Base-by-base conservation (phyloP, 2,888 invertebrate species). In the Drosophila meridiana region DNA sequence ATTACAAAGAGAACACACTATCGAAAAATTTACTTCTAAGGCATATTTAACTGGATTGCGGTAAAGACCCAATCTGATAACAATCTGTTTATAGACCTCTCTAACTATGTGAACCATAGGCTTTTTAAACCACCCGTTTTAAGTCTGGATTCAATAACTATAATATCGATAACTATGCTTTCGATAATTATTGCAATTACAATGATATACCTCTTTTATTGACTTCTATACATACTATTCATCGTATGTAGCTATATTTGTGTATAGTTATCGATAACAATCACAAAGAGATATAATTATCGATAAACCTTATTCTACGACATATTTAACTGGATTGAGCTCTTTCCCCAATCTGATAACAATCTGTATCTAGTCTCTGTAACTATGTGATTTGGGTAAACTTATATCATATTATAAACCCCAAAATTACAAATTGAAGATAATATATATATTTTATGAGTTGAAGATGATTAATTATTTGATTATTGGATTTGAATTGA, bases 401-500 rank as follows among this genome's bases (percentile, higher is more conserved):
- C 2, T 3, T 2, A 26, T 30, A 4, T 30, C 3, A 0, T 28
- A 6, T 5, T 3, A 7, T 30, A 14, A 7, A 2, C 30, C 3
- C 47, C 47, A 28, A 28, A 28, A 14, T 6, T 3, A 9, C 8
- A 43, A 9, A 43, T 20, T 8, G 2, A 4, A 2, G 3, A 28
- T 28, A 13, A 30, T 7, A 30, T 30, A 6, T 13, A 26, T 7
- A 7, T 4, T 30, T 48, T n/a, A 48, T 30, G 48, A 8, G 1
- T 48, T 48, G n/a, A 20, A 9, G 1, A 20, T 34, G 50, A 52
- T 34, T 2, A 34, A 34, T 34, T 20, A 65, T 20, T 30, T 68
- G 56, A 69, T 78, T 8, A n/a, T 9, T 30, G 47, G 7, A 8
- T 48, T 50, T 4, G 20, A 20, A 9, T 20, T 52, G 30, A 48